Evolutionary conservation across 2,797 vertebrate genomes (phyloP), one percentile per base, ranked within the genome.

Genomic region (Acropternis orthonyx): DNA sequence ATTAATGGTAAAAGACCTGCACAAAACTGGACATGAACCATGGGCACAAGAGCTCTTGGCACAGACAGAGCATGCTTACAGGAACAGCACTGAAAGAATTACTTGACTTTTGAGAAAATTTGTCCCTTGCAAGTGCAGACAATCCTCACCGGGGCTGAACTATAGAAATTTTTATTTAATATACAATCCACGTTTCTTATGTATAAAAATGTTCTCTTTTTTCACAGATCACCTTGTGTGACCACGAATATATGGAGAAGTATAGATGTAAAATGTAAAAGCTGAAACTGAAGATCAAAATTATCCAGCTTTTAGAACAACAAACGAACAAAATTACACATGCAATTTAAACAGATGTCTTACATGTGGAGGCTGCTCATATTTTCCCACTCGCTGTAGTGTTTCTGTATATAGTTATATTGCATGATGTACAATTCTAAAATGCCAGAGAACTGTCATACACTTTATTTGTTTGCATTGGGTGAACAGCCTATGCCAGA

Each of bases 381-480:
- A 79, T 84, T 75, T 95, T 87, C 86, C 84, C 36, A 55, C 48
- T 94, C 63, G 26, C 20, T 67, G 10, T 15, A 51, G 49, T 71
- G 44, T 87, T 90, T 89, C 65, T 92, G 20, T 76, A 52, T 36
- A n/a, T 20, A 74, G 72, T 74, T 85, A 28, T 37, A 77, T 12
- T 58, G 56, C 20, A 65, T 32, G 22, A 55, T 75, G 68, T 12
- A 74, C 23, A 76, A 51, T 71, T 92, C 36, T n/a, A 39, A 93
- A 85, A 65, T 81, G 74, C 74, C 80, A 92, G 61, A 72, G 46
- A 89, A 58, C 77, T 91, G 81, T 85, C 72, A 89, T 26, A 49
- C 34, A 48, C 26, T 54, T 48, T n/a, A 80, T 65, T 91, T 95
- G 56, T 71, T 96, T 95, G 80, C 56, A 34, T 61, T 92, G 54